Percentiles rank a stretch among this genome's conserved stretches.
phyloP scores from a whole-genome alignment of 2,113 vertebrate species.

The Phylloscopus trochilus region DNA sequence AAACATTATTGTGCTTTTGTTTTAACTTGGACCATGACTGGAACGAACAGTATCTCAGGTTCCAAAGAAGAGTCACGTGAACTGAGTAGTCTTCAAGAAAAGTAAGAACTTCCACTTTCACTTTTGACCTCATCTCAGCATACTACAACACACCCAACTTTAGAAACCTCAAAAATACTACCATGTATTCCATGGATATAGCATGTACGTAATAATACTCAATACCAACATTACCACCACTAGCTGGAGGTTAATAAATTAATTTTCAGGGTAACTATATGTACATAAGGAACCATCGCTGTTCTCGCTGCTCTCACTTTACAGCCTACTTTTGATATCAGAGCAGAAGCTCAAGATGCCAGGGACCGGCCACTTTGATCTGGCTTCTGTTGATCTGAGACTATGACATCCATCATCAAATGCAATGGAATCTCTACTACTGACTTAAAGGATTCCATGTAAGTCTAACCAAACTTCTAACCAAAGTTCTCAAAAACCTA shows the following conservation, averaged over 20 bases:
- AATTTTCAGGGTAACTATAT: neutral
- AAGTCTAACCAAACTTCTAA: neutral
- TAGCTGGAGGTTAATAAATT: neutral
- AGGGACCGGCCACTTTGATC: neutral
- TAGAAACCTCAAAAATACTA: neutral
- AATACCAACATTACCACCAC: neutral
- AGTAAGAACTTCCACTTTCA: neutral
- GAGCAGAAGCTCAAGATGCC: neutral
- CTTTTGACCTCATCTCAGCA: neutral
- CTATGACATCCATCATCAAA: neutral
- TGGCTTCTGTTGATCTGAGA: neutral
- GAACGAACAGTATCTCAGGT: neutral
- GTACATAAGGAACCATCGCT: fast-evolving
- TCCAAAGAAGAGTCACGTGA: neutral
- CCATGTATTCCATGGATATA: neutral
- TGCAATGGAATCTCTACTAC: neutral
- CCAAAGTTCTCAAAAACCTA: neutral
- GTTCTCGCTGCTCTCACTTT: neutral
- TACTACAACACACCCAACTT: neutral
- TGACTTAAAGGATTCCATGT: neutral
- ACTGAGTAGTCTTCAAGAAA: neutral
- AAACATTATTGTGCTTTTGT: neutral
- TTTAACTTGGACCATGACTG: neutral
- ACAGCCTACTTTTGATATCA: too few species aligned
- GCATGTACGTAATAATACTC: neutral